A percentile compares a stretch with the other conserved stretches of the same genome.
Conservation (phyloP, 1,140 invertebrate genomes). For the Lepeophtheirus salmonis region DNA sequence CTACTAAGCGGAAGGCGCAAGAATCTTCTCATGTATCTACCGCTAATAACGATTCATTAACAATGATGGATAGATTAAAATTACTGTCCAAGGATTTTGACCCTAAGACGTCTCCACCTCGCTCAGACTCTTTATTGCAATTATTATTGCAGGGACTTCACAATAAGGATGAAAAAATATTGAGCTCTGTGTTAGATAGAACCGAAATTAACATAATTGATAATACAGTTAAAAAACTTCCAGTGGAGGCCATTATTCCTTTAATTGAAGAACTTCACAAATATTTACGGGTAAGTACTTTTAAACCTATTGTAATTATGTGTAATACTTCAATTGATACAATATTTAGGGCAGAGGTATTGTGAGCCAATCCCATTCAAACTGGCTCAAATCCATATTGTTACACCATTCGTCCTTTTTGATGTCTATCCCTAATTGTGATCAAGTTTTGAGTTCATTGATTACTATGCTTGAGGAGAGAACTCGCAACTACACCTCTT, state of each 20-base stretch:
- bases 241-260: slow-evolving; percentile 4
- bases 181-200: slow-evolving; percentile 4
- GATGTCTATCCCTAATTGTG: slow-evolving; percentile 1
- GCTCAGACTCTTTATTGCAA: slow-evolving; percentile 9
- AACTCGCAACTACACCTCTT: background rate
- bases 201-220: slow-evolving; percentile 1
- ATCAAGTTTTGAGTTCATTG: slow-evolving; percentile 1
- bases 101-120: background rate
- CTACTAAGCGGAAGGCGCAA: background rate
- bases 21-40: background rate
- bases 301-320: background rate
- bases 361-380: background rate
- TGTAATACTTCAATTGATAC: background rate
- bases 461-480: slow-evolving; percentile 8
- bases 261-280: slow-evolving; percentile 8
- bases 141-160: slow-evolving; percentile 6
- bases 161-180: slow-evolving; percentile 5
- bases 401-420: slow-evolving; percentile 7
- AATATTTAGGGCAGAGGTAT: slow-evolving; percentile 6
- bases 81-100: slow-evolving; percentile 1
- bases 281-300: slow-evolving; percentile 4
- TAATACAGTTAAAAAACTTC: slow-evolving; percentile 8
- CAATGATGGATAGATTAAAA: background rate
- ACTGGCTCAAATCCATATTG: slow-evolving; percentile 9
- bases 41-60: background rate